These are phyloP conservation scores for Caenorhabditis angaria DNA, from an alignment of 2,888 invertebrate genomes.

Conservation along the genomic window DNA sequence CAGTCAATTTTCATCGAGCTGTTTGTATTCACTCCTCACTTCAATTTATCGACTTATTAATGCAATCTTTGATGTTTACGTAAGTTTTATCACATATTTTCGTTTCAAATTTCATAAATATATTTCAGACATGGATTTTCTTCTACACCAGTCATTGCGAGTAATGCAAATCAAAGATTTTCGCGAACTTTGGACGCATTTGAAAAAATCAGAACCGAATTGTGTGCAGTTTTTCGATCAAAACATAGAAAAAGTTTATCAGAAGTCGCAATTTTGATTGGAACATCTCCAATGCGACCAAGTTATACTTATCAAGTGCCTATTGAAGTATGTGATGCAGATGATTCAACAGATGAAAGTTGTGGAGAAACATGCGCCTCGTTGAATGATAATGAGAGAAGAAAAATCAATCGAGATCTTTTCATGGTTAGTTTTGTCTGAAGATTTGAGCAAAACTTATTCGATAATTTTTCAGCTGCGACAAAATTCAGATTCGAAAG, in stretches of 20 bases:
- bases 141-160: slow-evolving; percentile 26
- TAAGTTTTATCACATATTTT: slow-evolving; percentile 13
- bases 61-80: slow-evolving; percentile 38
- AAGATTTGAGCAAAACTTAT: not conserved
- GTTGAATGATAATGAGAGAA: slow-evolving; percentile 31
- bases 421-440: slow-evolving; percentile 18
- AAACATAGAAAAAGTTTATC: slow-evolving; percentile 21
- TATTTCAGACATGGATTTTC: slow-evolving; percentile 35
- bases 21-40: slow-evolving; percentile 43
- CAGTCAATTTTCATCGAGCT: slow-evolving; percentile 22
- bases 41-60: slow-evolving; percentile 39
- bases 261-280: slow-evolving; percentile 36
- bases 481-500: not conserved
- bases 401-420: slow-evolving; percentile 36
- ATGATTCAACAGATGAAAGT: slow-evolving; percentile 24
- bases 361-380: slow-evolving; percentile 44
- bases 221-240: slow-evolving; percentile 38
- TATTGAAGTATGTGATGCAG: slow-evolving; percentile 35
- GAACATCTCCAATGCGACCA: slow-evolving; percentile 45
- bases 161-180: not conserved
- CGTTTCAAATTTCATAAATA: not conserved
- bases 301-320: slow-evolving; percentile 40
- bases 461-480: slow-evolving; percentile 8
- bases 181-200: slow-evolving; percentile 16
- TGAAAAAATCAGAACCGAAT: slow-evolving; percentile 38